Evolutionary conservation across 2,888 invertebrate species (phyloP).

Genomic region (Conistra vaccinii): DNA sequence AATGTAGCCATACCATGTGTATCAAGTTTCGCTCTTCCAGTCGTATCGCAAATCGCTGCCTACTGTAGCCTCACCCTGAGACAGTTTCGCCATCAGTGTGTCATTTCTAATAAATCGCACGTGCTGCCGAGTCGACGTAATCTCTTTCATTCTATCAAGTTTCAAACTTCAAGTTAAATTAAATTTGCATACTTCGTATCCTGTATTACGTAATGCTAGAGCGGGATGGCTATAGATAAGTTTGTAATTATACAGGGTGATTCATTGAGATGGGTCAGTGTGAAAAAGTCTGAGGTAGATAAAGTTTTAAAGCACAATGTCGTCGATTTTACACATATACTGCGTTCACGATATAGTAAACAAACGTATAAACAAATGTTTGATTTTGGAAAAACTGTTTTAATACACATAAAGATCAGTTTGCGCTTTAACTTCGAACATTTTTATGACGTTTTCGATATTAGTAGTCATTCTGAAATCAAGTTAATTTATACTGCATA

Average conservation of each 20-base stretch:
- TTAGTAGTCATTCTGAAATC: background rate
- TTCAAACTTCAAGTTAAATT: slow-evolving; percentile 51
- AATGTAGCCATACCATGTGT: too few relatives aligned
- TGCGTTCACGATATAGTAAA: background rate
- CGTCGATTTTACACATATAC: background rate
- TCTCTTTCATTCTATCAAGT: slow-evolving; percentile 33
- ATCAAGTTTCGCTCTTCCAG: too few relatives aligned
- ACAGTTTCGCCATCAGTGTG: slow-evolving; percentile 1
- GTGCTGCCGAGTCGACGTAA: slow-evolving; percentile 21
- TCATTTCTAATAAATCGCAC: slow-evolving; percentile 31
- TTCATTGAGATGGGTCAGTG: background rate
- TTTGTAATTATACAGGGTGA: background rate
- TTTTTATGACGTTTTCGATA: background rate
- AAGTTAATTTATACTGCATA: background rate
- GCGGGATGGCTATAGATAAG: background rate
- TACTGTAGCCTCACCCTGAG: too few relatives aligned
- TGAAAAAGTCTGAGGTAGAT: background rate
- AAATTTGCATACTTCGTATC: slow-evolving; percentile 48
- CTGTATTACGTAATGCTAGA: slow-evolving; percentile 1
- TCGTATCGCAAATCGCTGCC: too few relatives aligned
- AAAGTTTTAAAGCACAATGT: background rate
- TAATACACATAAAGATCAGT: background rate
- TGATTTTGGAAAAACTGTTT: too few relatives aligned
- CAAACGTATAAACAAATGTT: background rate
- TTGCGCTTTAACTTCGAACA: background rate